Conservation (phyloP, 2,797 vertebrate species). For the Hippoglossus hippoglossus region DNA sequence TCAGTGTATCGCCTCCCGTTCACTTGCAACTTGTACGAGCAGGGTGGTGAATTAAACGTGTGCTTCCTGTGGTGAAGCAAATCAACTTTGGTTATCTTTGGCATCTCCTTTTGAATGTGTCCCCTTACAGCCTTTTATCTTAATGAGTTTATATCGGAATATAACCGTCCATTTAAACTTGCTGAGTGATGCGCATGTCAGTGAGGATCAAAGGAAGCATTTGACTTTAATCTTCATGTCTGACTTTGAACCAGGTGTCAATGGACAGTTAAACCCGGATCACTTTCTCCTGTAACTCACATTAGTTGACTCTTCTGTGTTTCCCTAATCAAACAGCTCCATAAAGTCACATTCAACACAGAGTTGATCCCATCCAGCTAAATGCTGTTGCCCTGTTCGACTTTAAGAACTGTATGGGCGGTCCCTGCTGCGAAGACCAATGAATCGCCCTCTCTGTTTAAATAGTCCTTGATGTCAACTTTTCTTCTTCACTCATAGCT, state of each 20-base stretch:
- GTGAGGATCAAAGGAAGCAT: conserved; percentile 18
- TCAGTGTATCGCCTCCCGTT: no score
- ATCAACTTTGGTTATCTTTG: no score
- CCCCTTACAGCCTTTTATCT: no score
- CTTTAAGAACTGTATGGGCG: conserved; percentile 83
- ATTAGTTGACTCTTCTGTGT: not conserved
- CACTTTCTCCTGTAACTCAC: not conserved
- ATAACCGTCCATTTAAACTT: no score
- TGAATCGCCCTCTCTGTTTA: conserved; percentile 88
- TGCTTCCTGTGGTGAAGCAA: no score
- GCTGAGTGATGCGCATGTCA: not conserved
- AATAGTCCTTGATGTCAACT: conserved; percentile 92
- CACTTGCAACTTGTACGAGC: no score
- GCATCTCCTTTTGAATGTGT: no score
- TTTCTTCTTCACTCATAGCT: conserved; percentile 85
- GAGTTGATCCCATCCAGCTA: conserved; percentile 39
- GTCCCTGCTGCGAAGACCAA: conserved; percentile 83
- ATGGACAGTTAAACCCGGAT: conserved; percentile 8
- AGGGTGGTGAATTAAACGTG: no score
- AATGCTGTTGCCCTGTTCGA: conserved; percentile 58
- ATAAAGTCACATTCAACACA: conserved; percentile 33
- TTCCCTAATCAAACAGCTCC: conserved; percentile 20
- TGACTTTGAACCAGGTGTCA: conserved; percentile 3
- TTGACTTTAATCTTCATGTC: conserved; percentile 12
- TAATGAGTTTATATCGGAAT: no score